Evolutionary conservation across 2,797 vertebrate species (phyloP).

Genomic region (Protosalanx chinensis): DNA sequence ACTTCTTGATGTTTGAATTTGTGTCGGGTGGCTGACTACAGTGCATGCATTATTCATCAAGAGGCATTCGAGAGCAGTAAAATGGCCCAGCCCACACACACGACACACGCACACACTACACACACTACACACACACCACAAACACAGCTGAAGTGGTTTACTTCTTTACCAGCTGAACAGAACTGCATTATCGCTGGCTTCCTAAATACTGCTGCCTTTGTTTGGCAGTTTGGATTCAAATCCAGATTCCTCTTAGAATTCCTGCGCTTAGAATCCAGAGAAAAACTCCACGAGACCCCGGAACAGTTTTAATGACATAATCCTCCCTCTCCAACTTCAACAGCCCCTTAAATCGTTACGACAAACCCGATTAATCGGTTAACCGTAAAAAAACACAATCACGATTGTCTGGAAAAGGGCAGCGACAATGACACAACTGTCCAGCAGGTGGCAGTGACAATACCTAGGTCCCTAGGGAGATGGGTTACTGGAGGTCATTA

Average conservation of each 20-base stretch:
- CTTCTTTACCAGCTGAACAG: background rate
- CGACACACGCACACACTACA: constrained; percentile 54
- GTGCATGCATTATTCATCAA: constrained; percentile 53
- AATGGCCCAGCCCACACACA: constrained; percentile 44
- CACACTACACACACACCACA: constrained; percentile 44
- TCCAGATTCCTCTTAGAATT: too few relatives aligned
- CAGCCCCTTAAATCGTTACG: too few relatives aligned
- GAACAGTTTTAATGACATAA: too few relatives aligned
- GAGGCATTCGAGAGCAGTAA: constrained; percentile 33
- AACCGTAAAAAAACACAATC: background rate
- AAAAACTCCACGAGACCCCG: too few relatives aligned
- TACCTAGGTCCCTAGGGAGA: constrained; percentile 19
- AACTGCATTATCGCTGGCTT: constrained; percentile 15
- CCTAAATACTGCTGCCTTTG: constrained; percentile 21
- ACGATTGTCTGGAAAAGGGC: background rate
- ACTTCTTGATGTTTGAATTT: constrained; percentile 41
- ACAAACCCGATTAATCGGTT: too few relatives aligned
- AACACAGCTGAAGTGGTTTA: background rate
- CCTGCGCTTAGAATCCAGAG: too few relatives aligned
- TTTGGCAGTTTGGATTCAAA: background rate
- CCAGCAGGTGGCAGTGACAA: constrained; percentile 49
- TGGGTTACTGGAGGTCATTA: constrained; percentile 76
- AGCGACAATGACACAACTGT: constrained; percentile 3
- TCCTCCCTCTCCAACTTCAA: too few relatives aligned
- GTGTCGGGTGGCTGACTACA: constrained; percentile 30